Evolutionary conservation across 1,140 invertebrate genomes (phyloP).

Genomic region (Drosophila subpulchrella): DNA sequence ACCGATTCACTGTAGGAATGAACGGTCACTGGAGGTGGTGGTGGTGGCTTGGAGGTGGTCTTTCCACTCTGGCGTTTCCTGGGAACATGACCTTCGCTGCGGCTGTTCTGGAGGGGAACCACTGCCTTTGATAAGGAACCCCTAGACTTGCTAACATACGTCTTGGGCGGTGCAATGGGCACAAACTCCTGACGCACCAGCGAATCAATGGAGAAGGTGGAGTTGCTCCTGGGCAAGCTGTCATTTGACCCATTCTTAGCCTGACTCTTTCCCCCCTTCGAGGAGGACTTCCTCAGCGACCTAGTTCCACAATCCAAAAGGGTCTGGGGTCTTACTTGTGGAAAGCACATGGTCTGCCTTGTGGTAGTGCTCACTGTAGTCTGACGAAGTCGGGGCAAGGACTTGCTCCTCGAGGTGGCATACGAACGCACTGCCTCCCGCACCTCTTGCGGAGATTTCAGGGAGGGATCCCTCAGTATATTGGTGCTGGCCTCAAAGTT

Average conservation of each 20-base stretch:
- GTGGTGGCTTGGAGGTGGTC: constrained; percentile 6
- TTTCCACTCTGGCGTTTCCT: constrained; percentile 43
- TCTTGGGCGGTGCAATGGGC: constrained; percentile 59
- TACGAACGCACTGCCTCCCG: constrained; percentile 86
- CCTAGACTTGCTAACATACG: constrained; percentile 66
- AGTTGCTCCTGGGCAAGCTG: constrained; percentile 77
- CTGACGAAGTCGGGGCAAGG: constrained; percentile 61
- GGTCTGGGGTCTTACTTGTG: constrained; percentile 57
- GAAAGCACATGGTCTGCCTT: constrained; percentile 72
- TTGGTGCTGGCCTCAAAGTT: constrained; percentile 83
- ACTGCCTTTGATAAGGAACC: constrained; percentile 17
- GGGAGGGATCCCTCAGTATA: constrained; percentile 84
- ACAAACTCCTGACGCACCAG: constrained; percentile 53
- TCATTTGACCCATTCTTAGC: constrained; percentile 58
- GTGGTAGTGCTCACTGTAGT: constrained; percentile 69
- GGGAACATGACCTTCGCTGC: constrained; percentile 69
- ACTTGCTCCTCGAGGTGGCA: constrained; percentile 76
- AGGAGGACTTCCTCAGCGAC: constrained; percentile 40
- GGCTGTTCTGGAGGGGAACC: constrained; percentile 59
- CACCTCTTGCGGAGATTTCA: constrained; percentile 87
- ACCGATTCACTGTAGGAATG: constrained; percentile 63
- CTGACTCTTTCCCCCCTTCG: constrained; percentile 31
- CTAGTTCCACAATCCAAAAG: constrained; percentile 60
- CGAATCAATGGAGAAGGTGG: constrained; percentile 82
- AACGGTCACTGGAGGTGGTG: background rate